Base-by-base conservation (phyloP, 2,797 vertebrate species). In the Catamblyrhynchus diadema region DNA sequence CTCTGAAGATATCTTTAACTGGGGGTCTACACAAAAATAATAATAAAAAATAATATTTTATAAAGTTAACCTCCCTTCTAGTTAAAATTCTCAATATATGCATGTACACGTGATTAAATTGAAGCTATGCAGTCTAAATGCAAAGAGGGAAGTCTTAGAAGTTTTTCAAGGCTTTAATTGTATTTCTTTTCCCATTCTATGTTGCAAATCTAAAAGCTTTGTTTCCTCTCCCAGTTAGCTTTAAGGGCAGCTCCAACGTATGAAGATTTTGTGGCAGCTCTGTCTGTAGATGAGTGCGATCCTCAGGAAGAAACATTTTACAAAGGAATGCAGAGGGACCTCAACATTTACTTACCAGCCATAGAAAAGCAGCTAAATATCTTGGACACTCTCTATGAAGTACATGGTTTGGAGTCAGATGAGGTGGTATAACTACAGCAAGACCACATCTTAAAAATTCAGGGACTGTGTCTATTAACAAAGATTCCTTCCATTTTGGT, bases 391-490 rank as follows among this genome's bases (percentile, higher is more conserved):
- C 97, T 99, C 64, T 99, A 99, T 32, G 99, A 99, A 93, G 97
- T 99, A 85, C 98, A 99, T 79, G 98, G 98, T 95, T 98, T 99
- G 95, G 99, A 99, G 94, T 99, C 99, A 3, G 99, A 99, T 19
- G 99, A 99, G 97, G 98, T 99, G 88, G 99, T 99, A 96, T 99
- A 98, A 99, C 45, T 18, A 37, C 91, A 83, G 66, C 75, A 66
- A 91, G 84, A 88, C 74, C 7, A 7, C 54, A 3, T 90, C 89
- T 96, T 91, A 65, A 88, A 94, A 94, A 96, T 97, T 97, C 97
- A 98, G 98, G 97, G 97, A 97, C 96, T 95, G 59, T 78, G 71
- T 94, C 94, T 96, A 62, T 96, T 96, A 90, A 79, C 90, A 84
- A 94, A 88, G 82, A 93, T 95, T 62, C 77, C 47, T 95, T 90